A percentile compares a stretch with the other conserved stretches of the same genome.
phyloP scores from a whole-genome alignment of 2,113 vertebrate genomes.

The Ptyas mucosa region DNA sequence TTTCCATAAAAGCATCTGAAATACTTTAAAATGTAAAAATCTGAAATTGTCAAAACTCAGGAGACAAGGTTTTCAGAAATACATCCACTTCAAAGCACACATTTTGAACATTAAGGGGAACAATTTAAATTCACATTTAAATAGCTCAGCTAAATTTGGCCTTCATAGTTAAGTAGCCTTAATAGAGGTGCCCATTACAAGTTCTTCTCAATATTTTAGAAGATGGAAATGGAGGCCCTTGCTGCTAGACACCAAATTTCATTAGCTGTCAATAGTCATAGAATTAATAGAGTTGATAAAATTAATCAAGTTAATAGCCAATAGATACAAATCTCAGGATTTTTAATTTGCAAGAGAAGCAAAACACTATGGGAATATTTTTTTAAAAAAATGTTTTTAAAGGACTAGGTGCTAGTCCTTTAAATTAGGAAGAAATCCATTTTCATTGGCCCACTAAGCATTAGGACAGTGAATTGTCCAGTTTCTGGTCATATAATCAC shows the following conservation, averaged over 20 bases:
- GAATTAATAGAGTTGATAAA: not conserved
- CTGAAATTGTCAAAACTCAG: not conserved
- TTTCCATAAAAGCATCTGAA: not conserved
- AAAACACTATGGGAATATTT: not conserved
- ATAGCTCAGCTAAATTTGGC: not conserved
- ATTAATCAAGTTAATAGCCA: not conserved
- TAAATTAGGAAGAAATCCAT: not conserved
- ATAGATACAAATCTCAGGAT: not conserved
- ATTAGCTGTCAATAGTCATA: not conserved
- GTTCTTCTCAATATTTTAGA: not conserved
- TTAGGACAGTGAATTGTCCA: not conserved
- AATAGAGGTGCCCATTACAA: not conserved
- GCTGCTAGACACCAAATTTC: not conserved
- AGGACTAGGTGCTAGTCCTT: not conserved
- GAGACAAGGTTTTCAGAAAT: not conserved
- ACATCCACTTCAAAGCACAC: not conserved
- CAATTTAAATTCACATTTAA: not conserved
- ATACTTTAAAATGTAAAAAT: slow-evolving; percentile 2
- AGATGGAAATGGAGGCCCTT: not conserved
- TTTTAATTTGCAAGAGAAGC: not conserved
- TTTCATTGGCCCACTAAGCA: not conserved
- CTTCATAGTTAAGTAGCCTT: not conserved
- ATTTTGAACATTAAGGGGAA: not conserved
- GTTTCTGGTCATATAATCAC: not conserved
- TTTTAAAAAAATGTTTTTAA: not conserved